Evolutionary conservation across 2,797 vertebrate species (phyloP), one percentile per base, ranked within the genome.

Genomic region (Salarias fasciatus): DNA sequence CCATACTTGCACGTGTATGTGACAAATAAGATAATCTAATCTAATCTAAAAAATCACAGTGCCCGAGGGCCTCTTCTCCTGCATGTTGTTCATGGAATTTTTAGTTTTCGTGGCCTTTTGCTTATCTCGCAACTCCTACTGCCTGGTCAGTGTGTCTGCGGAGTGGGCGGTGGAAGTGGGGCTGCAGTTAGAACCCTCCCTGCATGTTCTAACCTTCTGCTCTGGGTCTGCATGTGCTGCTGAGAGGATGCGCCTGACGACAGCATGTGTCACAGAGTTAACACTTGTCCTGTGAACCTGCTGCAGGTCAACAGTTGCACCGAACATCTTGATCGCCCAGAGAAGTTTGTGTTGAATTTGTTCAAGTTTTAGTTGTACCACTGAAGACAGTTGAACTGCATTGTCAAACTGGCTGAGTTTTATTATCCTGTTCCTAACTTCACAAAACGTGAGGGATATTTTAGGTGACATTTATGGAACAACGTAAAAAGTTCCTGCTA

Each of bases 81-180:
- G 14, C 11, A 43, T 44, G 12, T 49, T 58, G 3, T n/a, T 6
- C 24, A 60, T 42, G 54, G 24, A 2, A 13, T 31, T 46, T 63
- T 68, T 8, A 13, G 41, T 45, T 30, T 3, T 6, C 12, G 53
- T 48, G 49, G 41, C 55, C 55, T 66, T 61, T 67, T 29, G 9
- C 47, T 59, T 45, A 54, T 54, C 41, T 37, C 49, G 9, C 31
- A 57, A 51, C 69, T 80, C 44, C 54, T 38, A 51, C 69, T 50
- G 24, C 57, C 33, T 9, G 36, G 54, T 43, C 30, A 2, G 18
- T 31, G 41, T 53, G 51, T 54, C 58, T 38, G 30, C 35, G 43
- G 46, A 53, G 70, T 70, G 54, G 54, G 63, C 45, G 63, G 60
- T 30, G 53, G 36, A 55, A 43, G 57, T 58, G 24, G 46, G n/a